These are phyloP conservation scores for Poecilia picta DNA, from an alignment of 2,797 vertebrate genomes.

Conservation along the genomic window DNA sequence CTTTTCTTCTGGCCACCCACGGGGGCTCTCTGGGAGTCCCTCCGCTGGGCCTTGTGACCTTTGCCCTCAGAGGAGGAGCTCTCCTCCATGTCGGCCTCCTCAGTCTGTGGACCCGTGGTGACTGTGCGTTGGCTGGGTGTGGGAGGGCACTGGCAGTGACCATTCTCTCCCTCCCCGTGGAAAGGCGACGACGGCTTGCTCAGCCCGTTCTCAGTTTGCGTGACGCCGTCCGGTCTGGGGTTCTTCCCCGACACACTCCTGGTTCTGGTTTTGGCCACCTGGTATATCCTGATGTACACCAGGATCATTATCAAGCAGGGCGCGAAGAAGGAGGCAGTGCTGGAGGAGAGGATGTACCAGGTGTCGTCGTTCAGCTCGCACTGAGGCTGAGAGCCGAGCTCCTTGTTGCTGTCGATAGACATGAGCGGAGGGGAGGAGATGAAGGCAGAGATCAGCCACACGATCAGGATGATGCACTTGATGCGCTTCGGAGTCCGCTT, in stretches of 20 bases:
- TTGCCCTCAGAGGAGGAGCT: constrained; percentile 88
- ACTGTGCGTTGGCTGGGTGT: constrained; percentile 69
- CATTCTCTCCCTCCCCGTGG: constrained; percentile 80
- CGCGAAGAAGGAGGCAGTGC: constrained; percentile 92
- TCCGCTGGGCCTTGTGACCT: constrained; percentile 69
- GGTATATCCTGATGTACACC: constrained; percentile 94
- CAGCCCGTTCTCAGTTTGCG: constrained; percentile 86
- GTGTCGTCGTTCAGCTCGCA: constrained; percentile 92
- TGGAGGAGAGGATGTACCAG: constrained; percentile 95
- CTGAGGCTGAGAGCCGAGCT: constrained; percentile 79
- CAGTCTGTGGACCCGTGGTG: constrained; percentile 66
- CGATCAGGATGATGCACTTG: constrained; percentile 87
- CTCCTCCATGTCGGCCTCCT: constrained; percentile 86
- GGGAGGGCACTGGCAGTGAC: constrained; percentile 83
- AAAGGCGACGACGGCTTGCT: constrained; percentile 76
- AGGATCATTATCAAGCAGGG: constrained; percentile 94
- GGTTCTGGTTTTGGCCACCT: constrained; percentile 92
- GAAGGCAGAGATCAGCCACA: constrained; percentile 92
- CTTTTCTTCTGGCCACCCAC: constrained; percentile 68
- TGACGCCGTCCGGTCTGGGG: constrained; percentile 76
- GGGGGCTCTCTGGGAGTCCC: constrained; percentile 61
- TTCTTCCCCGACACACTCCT: constrained; percentile 87
- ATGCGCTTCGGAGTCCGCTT: constrained; percentile 90
- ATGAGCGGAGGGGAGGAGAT: constrained; percentile 92
- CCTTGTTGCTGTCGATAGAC: constrained; percentile 83